Evolutionary conservation across 2,888 invertebrate genomes (phyloP).

Genomic region (Papilio gigon): DNA sequence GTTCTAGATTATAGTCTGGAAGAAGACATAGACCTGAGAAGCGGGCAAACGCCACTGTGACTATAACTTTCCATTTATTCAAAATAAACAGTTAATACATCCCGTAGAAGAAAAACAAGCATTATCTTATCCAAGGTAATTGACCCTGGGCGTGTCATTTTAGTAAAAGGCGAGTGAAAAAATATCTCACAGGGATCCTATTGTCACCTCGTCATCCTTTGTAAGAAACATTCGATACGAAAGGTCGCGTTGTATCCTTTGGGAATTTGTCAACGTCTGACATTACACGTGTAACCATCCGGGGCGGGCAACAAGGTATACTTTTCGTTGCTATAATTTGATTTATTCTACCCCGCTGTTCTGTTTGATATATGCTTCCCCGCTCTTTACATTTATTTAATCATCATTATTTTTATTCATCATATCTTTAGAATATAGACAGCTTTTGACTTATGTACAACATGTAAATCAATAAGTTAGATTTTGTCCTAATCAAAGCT

Average conservation of each 20-base stretch:
- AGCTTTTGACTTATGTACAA: too few species aligned
- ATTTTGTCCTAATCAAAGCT: too few species aligned
- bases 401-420: background rate
- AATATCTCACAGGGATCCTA: constrained; percentile 43
- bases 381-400: background rate
- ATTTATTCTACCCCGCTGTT: background rate
- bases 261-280: constrained; percentile 57
- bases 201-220: constrained; percentile 55
- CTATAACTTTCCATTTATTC: constrained; percentile 25
- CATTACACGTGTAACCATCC: constrained; percentile 53
- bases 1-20: too few species aligned
- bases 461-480: too few species aligned
- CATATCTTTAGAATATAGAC: too few species aligned
- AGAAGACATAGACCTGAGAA: too few species aligned
- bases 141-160: constrained; percentile 47
- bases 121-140: constrained; percentile 51
- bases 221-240: constrained; percentile 47
- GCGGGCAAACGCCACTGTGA: too few species aligned
- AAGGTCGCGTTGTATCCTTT: constrained; percentile 48
- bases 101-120: constrained; percentile 49
- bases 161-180: constrained; percentile 48
- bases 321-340: background rate
- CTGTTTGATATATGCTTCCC: background rate
- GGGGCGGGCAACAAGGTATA: background rate
- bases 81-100: constrained; percentile 36